Evolutionary conservation across 35 echinoderm and acorn worm genomes (phyloP), one percentile per base, ranked within the genome.

Genomic region (Apostichopus californicus): DNA sequence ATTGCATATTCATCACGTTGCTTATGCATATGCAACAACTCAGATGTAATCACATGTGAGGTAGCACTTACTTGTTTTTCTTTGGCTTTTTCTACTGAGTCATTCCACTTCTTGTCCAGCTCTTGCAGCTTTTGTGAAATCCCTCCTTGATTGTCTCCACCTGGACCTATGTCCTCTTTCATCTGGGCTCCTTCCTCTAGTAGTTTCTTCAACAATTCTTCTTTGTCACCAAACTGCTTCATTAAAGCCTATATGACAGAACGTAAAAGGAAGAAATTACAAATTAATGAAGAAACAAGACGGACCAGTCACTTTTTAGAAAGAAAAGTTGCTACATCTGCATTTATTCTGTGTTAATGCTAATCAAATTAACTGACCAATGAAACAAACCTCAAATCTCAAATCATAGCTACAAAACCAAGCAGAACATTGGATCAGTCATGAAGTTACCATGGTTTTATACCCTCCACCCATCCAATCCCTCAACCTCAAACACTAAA

Each of bases 141-240:
- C n/a, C 96, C 96, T 23, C 94, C 94, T 86, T 96, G 81, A 24
- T 73, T 92, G 78, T 95, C 92, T 5, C 94, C 94, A 13, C 92
- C 96, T 13, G 96, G 94, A 66, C 94, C 96, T 8, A 93, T 46
- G 54, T 92, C 82, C 54, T 81, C 84, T 26, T 79, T 58, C 66
- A 98, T 90, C 86, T 93, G 89, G 11, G 92, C 90, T 13, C 95
- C 94, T 14, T 83, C 85, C 82, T 98, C 78, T 72, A 96, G 80
- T 5, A 98, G 81, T 6, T 90, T 79, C 52, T 96, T 77, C 21
- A 77, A 94, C 25, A 77, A 25, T 70, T 94, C 73, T 68, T 96
- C 80, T 91, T 98, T 93, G 14, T 91, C 86, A 24, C 91, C 94
- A 88, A 98, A 81, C 46, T 98, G 94, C 85, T 92, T 93, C 94